A percentile compares a stretch with the other conserved stretches of the same genome.
These are phyloP conservation scores for Sinella curviseta DNA, from an alignment of 1,140 invertebrate genomes.

Conservation along the genomic window DNA sequence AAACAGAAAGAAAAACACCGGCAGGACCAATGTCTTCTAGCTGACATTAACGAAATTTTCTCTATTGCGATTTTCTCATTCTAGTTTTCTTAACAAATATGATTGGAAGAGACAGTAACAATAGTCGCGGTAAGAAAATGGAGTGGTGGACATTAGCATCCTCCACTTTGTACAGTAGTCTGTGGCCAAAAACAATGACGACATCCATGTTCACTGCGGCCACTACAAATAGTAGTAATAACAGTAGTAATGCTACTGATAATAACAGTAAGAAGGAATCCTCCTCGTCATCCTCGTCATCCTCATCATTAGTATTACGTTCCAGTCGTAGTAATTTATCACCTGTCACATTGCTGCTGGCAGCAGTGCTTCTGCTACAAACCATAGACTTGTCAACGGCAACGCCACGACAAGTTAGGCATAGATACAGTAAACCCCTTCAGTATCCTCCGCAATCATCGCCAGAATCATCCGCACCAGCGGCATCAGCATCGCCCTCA, in stretches of 20 bases:
- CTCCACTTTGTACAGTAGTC: too few species aligned
- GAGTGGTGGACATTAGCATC: not conserved
- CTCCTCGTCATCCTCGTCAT: not conserved
- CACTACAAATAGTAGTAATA: too few species aligned
- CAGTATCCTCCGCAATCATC: not conserved
- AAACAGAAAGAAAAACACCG: too few species aligned
- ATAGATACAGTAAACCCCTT: conserved; percentile 24
- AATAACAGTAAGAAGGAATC: not conserved
- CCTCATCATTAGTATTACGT: not conserved
- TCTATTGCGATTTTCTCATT: too few species aligned
- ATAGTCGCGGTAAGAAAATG: too few species aligned
- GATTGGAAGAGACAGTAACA: too few species aligned
- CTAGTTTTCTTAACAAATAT: not conserved
- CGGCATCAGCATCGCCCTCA: not conserved
- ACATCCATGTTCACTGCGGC: too few species aligned
- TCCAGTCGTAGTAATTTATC: not conserved
- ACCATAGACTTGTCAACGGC: not conserved
- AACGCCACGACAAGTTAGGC: conserved; percentile 10
- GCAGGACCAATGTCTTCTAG: not conserved
- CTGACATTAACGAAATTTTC: not conserved
- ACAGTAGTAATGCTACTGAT: not conserved
- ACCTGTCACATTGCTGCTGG: not conserved
- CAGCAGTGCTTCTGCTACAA: not conserved
- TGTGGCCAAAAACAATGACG: too few species aligned
- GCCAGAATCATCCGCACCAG: not conserved